A percentile compares a stretch with the other conserved stretches of the same genome.
phyloP scores from a whole-genome alignment of 1,140 invertebrate species.

The Diprion similis region DNA sequence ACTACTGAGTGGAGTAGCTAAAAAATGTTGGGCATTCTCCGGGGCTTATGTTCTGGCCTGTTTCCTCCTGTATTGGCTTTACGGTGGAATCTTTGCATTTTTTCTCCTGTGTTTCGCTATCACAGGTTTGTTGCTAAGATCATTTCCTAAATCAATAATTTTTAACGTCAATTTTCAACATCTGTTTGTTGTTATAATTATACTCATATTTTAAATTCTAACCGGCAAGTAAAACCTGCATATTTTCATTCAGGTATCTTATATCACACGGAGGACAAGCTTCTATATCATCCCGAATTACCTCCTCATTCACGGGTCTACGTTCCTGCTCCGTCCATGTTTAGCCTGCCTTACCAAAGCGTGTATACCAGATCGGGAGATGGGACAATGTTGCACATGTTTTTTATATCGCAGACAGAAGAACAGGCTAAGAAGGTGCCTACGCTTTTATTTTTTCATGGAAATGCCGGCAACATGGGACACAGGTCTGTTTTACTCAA shows the following conservation, averaged over 20 bases:
- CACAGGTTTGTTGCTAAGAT: conserved; percentile 64
- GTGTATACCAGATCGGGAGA: conserved; percentile 80
- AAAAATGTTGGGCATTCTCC: conserved; percentile 65
- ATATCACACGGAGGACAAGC: conserved; percentile 84
- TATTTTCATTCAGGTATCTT: conserved; percentile 71
- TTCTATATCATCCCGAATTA: conserved; percentile 89
- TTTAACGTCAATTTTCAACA: too few species aligned
- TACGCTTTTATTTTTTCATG: conserved; percentile 91
- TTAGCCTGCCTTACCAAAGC: conserved; percentile 86
- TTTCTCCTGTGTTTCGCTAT: conserved; percentile 71
- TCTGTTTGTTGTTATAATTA: background rate
- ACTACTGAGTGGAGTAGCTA: conserved; percentile 47
- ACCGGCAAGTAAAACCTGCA: conserved; percentile 13
- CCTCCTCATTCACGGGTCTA: conserved; percentile 86
- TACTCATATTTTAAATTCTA: conserved; percentile 14
- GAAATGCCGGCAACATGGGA: conserved; percentile 96
- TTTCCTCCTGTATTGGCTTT: conserved; percentile 82
- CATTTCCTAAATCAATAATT: background rate
- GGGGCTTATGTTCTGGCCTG: conserved; percentile 69
- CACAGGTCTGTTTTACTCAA: conserved; percentile 70
- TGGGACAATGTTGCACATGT: conserved; percentile 83
- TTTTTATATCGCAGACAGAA: conserved; percentile 82
- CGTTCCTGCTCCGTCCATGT: conserved; percentile 83
- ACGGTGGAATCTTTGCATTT: conserved; percentile 77
- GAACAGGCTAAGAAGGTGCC: conserved; percentile 70